A percentile compares a stretch with the other conserved stretches of the same genome.
phyloP scores from a whole-genome alignment of 2,888 invertebrate species.

The Hyposoter dolosus region DNA sequence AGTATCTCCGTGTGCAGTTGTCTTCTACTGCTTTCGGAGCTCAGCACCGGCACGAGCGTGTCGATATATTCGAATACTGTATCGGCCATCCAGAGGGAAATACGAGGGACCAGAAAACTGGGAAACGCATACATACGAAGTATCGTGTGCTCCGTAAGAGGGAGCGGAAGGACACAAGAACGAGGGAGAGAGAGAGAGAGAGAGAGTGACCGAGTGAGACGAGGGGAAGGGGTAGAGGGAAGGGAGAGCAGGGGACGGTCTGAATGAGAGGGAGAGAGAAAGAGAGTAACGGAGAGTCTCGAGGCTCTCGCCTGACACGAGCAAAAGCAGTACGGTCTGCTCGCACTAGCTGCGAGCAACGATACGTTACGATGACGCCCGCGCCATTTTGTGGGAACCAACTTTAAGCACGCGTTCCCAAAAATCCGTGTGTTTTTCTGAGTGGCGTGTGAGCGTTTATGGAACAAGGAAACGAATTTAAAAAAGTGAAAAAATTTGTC shows the following conservation, averaged over 20 bases:
- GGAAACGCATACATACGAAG: slow-evolving; percentile 2
- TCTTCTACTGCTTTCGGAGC: not conserved
- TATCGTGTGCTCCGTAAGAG: not conserved
- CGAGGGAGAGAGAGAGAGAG: not conserved
- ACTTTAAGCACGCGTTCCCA: slow-evolving; percentile 67
- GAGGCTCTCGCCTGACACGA: slow-evolving; percentile 43
- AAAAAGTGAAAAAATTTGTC: not conserved
- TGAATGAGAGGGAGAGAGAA: slow-evolving; percentile 40
- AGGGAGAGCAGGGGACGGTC: slow-evolving; percentile 29
- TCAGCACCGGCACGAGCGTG: not conserved
- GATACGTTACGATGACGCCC: slow-evolving; percentile 60
- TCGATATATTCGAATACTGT: not conserved
- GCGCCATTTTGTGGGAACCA: slow-evolving; percentile 62
- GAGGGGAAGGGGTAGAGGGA: not conserved
- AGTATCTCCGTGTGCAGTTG: not conserved
- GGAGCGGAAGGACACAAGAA: slow-evolving; percentile 3
- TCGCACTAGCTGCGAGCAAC: slow-evolving; percentile 65
- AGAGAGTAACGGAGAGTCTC: slow-evolving; percentile 27
- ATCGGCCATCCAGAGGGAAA: slow-evolving; percentile 7
- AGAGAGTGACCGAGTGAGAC: not conserved
- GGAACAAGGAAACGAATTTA: not conserved
- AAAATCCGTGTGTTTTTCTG: slow-evolving; percentile 56
- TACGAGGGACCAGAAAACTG: slow-evolving; percentile 16
- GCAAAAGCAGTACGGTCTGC: slow-evolving; percentile 59
- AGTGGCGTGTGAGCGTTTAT: slow-evolving; percentile 19